Evolutionary conservation across 2,888 invertebrate genomes (phyloP), one percentile per base, ranked within the genome.

Genomic region (Cistogaster globosa): DNA sequence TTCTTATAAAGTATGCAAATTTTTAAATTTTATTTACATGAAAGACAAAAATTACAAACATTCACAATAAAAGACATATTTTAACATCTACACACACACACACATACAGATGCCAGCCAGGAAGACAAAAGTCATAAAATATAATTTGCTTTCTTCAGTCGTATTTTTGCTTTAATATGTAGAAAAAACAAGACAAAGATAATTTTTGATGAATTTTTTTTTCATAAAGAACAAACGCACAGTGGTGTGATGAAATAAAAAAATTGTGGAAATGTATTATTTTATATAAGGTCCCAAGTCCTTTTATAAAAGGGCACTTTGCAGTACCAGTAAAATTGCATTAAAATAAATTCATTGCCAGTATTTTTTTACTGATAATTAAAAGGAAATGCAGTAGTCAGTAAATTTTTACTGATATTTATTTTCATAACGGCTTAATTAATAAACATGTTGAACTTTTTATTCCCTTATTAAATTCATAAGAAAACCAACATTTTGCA

Each of bases 1-100:
- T 82, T 68, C 74, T 81, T 85, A 81, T 85, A 75, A 85, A 85
- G 82, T 85, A 85, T 85, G 84, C 65, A 85, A 82, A 85, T 81
- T 82, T 81, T 45, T 65, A 77, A 74, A 74, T 77, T 81, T 81
- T 77, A 74, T 84, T 84, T 77, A 69, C 84, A 84, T 71, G 76
- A 45, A 65, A 76, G 42, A 74, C 42, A 68, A 80, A 57, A 60
- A 48, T 51, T 42, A 42, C 26, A 32, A 5, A 32, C 32, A 32
- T 32, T 32, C 32, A 79, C 16, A 65, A 11, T 38, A 45, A 57
- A 42, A 75, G 22, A 67, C 20, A 18, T 18, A 67, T 4, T 32
- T 42, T 42, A 11, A 12, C 12, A 42, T 12, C 12, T 12, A 26
- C 18, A 36, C 38, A 63, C 9, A 36, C 48, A 57, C 4, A 53